Conservation (phyloP, 2,888 invertebrate species). For the Drosophila formosana region DNA sequence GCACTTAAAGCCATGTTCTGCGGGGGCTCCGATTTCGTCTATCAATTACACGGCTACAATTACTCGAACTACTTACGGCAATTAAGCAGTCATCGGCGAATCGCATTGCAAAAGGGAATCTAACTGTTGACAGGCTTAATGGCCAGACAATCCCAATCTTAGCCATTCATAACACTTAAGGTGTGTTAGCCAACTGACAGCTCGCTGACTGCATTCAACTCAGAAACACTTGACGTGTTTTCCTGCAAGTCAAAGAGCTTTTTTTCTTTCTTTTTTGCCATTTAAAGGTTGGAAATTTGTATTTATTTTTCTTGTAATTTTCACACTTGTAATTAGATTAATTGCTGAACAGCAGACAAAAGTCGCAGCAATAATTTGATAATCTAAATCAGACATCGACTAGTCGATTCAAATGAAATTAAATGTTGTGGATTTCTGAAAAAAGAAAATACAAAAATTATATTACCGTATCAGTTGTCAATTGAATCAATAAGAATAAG, state of each 20-base stretch:
- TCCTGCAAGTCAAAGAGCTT: background rate
- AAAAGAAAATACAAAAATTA: slow-evolving; percentile 10
- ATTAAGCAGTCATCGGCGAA: slow-evolving; percentile 35
- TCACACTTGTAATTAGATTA: background rate
- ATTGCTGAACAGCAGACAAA: background rate
- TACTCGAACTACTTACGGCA: slow-evolving; percentile 17
- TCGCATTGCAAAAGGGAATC: slow-evolving; percentile 25
- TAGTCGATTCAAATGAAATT: background rate
- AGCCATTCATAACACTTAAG: slow-evolving; percentile 32
- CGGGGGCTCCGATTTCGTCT: slow-evolving; percentile 16
- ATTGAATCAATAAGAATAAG: slow-evolving; percentile 41
- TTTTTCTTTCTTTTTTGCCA: background rate
- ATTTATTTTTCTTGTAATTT: no score
- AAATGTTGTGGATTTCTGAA: background rate
- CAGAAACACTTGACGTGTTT: background rate
- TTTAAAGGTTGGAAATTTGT: background rate
- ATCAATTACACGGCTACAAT: slow-evolving; percentile 35
- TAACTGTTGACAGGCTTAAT: slow-evolving; percentile 28
- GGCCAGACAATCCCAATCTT: slow-evolving; percentile 16
- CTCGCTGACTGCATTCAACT: slow-evolving; percentile 17
- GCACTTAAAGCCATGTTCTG: slow-evolving; percentile 16
- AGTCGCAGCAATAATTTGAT: background rate
- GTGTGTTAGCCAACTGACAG: slow-evolving; percentile 14
- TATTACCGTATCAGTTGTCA: slow-evolving; percentile 16
- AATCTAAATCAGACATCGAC: background rate